These are phyloP conservation scores for Eupithecia vulgata DNA, from an alignment of 2,888 invertebrate species.

Conservation along the genomic window DNA sequence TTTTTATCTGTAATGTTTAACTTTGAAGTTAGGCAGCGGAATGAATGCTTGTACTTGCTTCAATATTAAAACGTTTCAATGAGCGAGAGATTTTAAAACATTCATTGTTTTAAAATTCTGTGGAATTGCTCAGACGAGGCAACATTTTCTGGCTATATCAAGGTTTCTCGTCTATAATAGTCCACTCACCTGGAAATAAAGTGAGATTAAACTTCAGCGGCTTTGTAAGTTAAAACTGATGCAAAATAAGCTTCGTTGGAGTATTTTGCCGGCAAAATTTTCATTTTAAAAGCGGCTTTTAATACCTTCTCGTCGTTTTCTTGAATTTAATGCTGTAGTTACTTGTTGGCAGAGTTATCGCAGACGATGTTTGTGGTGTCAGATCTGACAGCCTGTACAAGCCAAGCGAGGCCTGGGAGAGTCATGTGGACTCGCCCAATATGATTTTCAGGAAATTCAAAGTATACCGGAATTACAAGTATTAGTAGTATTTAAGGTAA, in stretches of 20 bases:
- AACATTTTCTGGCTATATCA: background rate
- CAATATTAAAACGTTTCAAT: conserved; percentile 11
- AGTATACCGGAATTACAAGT: background rate
- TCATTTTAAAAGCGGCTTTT: background rate
- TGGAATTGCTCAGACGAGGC: background rate
- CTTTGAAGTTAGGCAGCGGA: conserved; percentile 3
- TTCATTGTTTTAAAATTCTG: conserved; percentile 12
- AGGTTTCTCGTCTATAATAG: background rate
- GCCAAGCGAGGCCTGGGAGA: background rate
- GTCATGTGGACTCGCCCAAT: background rate
- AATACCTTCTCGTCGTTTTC: background rate
- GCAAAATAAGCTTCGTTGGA: conserved; percentile 1
- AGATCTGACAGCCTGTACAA: background rate
- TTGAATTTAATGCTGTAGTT: background rate
- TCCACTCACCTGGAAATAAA: background rate
- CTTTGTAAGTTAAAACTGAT: conserved; percentile 12
- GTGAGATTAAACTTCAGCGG: conserved; percentile 4
- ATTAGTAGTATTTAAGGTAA: no score
- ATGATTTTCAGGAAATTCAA: no score
- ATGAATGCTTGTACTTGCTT: conserved; percentile 5
- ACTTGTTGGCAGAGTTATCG: background rate
- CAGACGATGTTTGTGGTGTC: background rate
- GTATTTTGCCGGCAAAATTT: background rate
- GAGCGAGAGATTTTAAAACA: conserved; percentile 1
- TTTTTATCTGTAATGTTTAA: conserved; percentile 25